phyloP scores from a whole-genome alignment of 2,888 invertebrate genomes.

The Orthonychiurus folsomi region DNA sequence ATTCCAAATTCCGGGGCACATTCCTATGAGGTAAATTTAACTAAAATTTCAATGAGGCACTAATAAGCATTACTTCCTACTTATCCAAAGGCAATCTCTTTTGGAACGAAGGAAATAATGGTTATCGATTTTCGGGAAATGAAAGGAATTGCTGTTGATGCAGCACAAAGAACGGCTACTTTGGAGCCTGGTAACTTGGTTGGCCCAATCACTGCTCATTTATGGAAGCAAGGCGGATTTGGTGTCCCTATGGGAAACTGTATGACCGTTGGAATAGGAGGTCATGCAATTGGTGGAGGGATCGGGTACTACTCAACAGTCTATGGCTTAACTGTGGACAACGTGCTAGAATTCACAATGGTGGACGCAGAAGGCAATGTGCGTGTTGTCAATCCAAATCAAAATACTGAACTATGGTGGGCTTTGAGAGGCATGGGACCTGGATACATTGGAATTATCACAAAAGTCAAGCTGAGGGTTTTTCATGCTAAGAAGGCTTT shows the following conservation, averaged over 20 bases:
- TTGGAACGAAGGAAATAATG: not conserved
- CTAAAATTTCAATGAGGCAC: too few species aligned
- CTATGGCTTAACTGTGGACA: not conserved
- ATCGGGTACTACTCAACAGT: not conserved
- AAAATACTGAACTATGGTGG: not conserved
- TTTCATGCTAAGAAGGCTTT: not conserved
- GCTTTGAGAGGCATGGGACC: not conserved
- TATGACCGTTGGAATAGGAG: not conserved
- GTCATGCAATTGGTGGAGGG: not conserved
- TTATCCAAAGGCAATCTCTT: not conserved
- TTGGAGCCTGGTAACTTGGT: not conserved
- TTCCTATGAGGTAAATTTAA: not conserved
- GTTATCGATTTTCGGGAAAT: not conserved
- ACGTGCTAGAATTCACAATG: not conserved
- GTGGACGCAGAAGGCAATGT: not conserved
- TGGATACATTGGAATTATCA: slow-evolving; percentile 2
- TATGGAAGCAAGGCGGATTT: not conserved
- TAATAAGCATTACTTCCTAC: too few species aligned
- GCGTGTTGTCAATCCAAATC: not conserved
- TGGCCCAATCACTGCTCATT: not conserved
- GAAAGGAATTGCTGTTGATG: not conserved
- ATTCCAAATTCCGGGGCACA: not conserved
- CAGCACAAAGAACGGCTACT: not conserved
- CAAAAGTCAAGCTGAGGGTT: not conserved
- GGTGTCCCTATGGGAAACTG: not conserved